These are phyloP conservation scores for Solen grandis DNA, from an alignment of 1,140 invertebrate species.

Conservation along the genomic window DNA sequence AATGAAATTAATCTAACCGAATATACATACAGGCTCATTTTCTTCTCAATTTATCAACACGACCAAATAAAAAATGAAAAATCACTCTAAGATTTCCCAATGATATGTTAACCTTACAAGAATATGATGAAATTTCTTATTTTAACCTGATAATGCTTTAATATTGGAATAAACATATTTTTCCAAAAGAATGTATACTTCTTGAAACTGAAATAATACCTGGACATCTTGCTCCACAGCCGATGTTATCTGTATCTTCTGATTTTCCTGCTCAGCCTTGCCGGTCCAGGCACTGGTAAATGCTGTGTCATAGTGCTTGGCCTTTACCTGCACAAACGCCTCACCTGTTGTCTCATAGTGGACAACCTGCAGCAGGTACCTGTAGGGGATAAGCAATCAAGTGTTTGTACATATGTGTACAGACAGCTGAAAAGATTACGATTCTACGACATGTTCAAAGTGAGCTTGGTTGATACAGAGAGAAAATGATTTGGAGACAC, in stretches of 20 bases:
- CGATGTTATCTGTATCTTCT: slow-evolving; percentile 10
- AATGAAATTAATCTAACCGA: too few relatives aligned
- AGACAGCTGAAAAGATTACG: not conserved
- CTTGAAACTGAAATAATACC: too few relatives aligned
- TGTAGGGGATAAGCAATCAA: not conserved
- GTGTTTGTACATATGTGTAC: not conserved
- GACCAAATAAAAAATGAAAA: too few relatives aligned
- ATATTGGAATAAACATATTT: too few relatives aligned
- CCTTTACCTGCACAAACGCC: not conserved
- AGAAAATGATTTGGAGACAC: too few relatives aligned
- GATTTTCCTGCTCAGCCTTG: slow-evolving; percentile 23
- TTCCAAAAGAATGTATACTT: too few relatives aligned
- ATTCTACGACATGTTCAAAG: not conserved
- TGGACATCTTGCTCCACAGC: slow-evolving; percentile 21
- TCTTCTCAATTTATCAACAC: too few relatives aligned
- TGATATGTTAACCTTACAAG: too few relatives aligned
- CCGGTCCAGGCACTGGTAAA: slow-evolving; percentile 9
- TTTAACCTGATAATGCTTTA: too few relatives aligned
- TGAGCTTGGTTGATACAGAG: not conserved
- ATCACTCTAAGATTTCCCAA: too few relatives aligned
- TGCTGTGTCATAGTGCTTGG: slow-evolving; percentile 6
- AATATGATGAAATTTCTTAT: too few relatives aligned
- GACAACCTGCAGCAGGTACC: slow-evolving; percentile 15
- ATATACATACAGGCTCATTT: too few relatives aligned
- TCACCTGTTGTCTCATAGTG: not conserved